Base-by-base conservation (phyloP, 2,888 invertebrate species). In the Volucella inanis region DNA sequence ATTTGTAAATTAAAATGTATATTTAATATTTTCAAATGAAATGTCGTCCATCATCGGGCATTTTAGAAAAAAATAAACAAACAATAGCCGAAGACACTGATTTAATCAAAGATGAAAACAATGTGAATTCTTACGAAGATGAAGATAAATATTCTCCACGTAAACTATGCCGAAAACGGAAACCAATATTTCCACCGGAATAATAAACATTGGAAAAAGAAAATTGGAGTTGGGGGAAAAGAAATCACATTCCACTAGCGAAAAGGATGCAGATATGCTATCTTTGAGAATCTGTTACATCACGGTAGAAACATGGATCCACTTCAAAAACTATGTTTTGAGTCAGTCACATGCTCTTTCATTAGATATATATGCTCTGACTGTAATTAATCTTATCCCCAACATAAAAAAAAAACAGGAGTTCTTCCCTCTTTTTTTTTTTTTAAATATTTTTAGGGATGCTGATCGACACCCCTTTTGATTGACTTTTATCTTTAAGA, bases 191-290 rank as follows among this genome's bases (percentile, higher is more conserved):
- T 50, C 49, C 22, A 65, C 39, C 43, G 57, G 57, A 54, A 68
- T 77, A 49, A 31, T 77, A 18, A 45, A 68, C 10, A 68, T 77
- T 22, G 65, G 72, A 57, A 79, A 78, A 57, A 79, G 59, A 10
- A 70, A 77, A 45, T 22, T 72, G 57, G 57, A n/a, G 50, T 43
- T 77, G n/a, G 57, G 71, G 41, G 78, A 71, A 31, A 49, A 79
- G 43, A 71, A 54, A 62, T 45, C 71, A 71, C 39, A 55, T 14
- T 62, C 38, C 57, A 62, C 64, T 38, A 1, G 52, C n/a, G 54
- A 22, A 12, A 41, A 49, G 47, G 52, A 70, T 55, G 61, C 71
- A 64, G 68, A 70, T 12, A 54, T 62, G 62, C 64, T 43, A 72
- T 79, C 50, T 77, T 47, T 55, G 68, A 62, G 47, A 61, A 55